phyloP scores from a whole-genome alignment of 2,797 vertebrate species.

The Anas flavirostris region DNA sequence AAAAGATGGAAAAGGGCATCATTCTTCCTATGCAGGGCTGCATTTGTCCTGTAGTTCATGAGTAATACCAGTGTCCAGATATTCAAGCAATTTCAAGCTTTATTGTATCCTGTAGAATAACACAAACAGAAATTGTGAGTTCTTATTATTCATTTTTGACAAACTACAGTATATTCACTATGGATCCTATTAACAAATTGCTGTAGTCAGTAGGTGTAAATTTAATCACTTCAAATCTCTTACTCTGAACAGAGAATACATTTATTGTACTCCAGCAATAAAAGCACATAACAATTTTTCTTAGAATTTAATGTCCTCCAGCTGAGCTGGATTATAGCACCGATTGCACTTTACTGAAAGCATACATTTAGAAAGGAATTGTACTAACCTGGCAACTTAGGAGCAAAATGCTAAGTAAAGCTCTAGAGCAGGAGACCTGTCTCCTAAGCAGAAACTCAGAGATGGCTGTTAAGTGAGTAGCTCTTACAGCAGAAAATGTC shows the following conservation, averaged over 20 bases:
- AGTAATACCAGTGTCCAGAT: neutral
- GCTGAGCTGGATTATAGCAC: neutral
- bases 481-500: neutral
- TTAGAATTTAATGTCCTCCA: neutral
- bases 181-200: neutral
- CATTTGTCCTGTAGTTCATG: neutral
- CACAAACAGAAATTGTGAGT: neutral
- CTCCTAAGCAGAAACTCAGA: neutral
- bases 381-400: neutral
- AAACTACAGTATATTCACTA: neutral
- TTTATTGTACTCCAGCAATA: neutral
- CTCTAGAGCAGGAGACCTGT: neutral
- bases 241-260: neutral
- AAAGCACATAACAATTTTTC: neutral
- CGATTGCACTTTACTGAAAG: neutral
- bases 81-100: neutral
- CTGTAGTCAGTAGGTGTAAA: neutral
- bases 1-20: conserved; percentile 21
- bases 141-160: neutral
- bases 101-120: neutral
- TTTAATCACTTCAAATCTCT: neutral
- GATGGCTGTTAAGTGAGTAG: neutral
- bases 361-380: neutral
- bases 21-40: conserved; percentile 10
- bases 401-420: neutral